These are phyloP conservation scores for Saccostrea glomerata DNA, from an alignment of 1,140 invertebrate species.

Conservation along the genomic window DNA sequence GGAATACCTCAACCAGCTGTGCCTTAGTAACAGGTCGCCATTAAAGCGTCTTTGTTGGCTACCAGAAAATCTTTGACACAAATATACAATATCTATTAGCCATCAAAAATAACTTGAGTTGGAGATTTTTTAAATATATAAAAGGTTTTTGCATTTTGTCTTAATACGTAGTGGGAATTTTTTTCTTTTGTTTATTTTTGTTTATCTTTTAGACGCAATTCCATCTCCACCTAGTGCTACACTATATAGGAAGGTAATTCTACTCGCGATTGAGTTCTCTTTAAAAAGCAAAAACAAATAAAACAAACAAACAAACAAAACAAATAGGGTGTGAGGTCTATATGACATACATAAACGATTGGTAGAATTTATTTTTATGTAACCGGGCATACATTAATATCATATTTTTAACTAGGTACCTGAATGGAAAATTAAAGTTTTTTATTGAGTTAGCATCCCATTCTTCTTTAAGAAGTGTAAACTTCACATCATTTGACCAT, in stretches of 20 bases:
- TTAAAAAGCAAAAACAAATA: too few species aligned
- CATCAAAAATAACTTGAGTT: neutral
- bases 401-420: too few species aligned
- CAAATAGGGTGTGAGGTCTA: too few species aligned
- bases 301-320: too few species aligned
- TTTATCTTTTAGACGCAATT: neutral
- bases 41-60: neutral
- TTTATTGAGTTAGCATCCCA: neutral
- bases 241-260: too few species aligned
- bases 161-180: neutral
- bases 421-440: neutral
- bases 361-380: neutral
- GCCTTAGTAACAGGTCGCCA: neutral
- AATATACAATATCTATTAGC: neutral
- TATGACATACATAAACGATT: neutral
- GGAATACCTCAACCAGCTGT: neutral
- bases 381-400: neutral
- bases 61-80: neutral
- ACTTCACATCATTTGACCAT: neutral
- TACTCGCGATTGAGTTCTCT: too few species aligned
- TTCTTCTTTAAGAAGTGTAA: neutral
- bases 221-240: too few species aligned
- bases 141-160: neutral
- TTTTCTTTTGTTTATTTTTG: neutral
- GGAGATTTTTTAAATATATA: neutral